Percentiles rank a stretch among this genome's conserved stretches.
Conservation (phyloP, 2,888 invertebrate species). For the Eristalis tenax region DNA sequence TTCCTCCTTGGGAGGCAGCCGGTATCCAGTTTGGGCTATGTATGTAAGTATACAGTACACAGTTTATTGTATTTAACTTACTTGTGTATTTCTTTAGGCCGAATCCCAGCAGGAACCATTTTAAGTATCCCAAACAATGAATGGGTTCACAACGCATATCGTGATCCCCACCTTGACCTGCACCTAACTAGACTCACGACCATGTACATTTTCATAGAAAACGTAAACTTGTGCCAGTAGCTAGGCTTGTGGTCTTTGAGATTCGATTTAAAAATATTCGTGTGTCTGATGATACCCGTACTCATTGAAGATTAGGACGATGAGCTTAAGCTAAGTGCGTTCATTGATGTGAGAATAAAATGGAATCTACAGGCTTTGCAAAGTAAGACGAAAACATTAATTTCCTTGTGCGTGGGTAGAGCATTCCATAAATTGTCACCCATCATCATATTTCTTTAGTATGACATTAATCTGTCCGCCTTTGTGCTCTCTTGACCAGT, state of each 20-base stretch:
- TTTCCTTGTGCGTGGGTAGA: neutral
- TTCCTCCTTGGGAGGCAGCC: constrained; percentile 22
- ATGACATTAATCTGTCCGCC: constrained; percentile 24
- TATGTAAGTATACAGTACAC: constrained; percentile 14
- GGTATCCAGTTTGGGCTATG: neutral
- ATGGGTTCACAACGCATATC: constrained; percentile 18
- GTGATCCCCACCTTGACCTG: constrained; percentile 4
- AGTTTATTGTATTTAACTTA: constrained; percentile 36
- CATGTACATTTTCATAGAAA: neutral
- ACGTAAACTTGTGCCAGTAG: neutral
- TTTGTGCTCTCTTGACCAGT: neutral
- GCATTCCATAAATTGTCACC: constrained; percentile 22
- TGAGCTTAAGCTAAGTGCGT: neutral
- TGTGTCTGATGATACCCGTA: neutral
- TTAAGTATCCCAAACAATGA: constrained; percentile 8
- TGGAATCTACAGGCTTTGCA: neutral
- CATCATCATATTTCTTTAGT: constrained; percentile 20
- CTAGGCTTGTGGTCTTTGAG: neutral
- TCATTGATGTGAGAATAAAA: neutral
- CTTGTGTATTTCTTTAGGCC: neutral
- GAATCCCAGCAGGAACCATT: constrained; percentile 4
- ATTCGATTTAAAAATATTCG: neutral
- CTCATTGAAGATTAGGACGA: neutral
- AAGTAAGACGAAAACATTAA: neutral
- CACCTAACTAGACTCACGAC: neutral